Base-by-base conservation (phyloP, 1,140 invertebrate species). In the Lepeophtheirus salmonis region DNA sequence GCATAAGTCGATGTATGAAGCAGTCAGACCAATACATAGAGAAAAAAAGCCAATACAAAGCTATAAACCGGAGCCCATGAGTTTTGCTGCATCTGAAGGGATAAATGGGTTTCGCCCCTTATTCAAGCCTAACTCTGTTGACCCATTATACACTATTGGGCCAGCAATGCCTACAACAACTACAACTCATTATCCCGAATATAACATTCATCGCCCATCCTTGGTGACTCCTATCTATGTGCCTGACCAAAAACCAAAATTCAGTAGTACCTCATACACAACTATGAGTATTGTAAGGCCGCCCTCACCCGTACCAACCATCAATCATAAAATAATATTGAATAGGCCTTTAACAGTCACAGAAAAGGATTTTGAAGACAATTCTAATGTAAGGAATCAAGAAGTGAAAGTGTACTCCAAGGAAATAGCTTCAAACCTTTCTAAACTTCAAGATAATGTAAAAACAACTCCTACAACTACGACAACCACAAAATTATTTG, bases 81-180 rank as follows among this genome's bases (percentile, higher is more conserved):
- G 20, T 24, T 54, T 54, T 54, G 52, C 52, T n/a, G 2, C 23
- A 14, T 54, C 10, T 16, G 52, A 54, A 16, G 52, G 23, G 14
- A 24, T 54, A 3, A 54, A 54, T 23, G 52, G 52, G 1, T 54
- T 54, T 24, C n/a, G 23, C n/a, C 52, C 52, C 2, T 13, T 54
- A 24, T 54, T 54, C 13, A 2, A 24, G 3, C 52, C 52, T 54
- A 20, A 54, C 52, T 21, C 52, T 4, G 23, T 21, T 12, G 52
- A 54, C 23, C 52, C 52, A 1, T 16, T 54, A n/a, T 54, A 16
- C 52, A 41, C 6, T n/a, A 41, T 54, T n/a, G 2, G 13, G 14
- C 16, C 20, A 54, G 20, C 17, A 23, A 17, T 20, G 52, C 21
- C 52, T 16, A 20, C 52, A 3, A 24, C 18, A 54, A 21, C 23